Evolutionary conservation across 2,888 invertebrate species (phyloP), one percentile per base, ranked within the genome.

Genomic region (Hololepta plana): DNA sequence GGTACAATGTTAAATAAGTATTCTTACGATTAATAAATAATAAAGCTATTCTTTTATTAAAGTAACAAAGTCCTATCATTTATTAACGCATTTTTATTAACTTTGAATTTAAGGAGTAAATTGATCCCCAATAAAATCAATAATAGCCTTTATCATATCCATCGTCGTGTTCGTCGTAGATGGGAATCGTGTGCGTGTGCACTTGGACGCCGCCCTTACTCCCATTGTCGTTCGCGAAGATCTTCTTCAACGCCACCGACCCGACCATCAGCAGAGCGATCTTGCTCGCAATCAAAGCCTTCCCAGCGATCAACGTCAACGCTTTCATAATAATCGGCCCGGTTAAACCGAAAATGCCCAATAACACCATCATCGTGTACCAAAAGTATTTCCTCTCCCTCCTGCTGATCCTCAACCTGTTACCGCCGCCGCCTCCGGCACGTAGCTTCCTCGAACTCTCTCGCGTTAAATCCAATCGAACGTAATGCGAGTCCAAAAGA

Each of bases 181-280:
- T 36, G 48, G 68, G 68, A 17, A 57, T 53, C 40, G 68, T 67
- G 46, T 65, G 63, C 35, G 73, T 68, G 42, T 72, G 72, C 26
- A 75, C 72, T 49, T 40, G 34, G 36, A 68, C 64, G 23, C 66
- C 62, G 46, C 69, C 67, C 34, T 66, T 66, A 32, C 66, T 60
- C 34, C 62, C 55, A 35, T 59, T 55, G 37, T 72, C 71, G 35
- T 70, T 68, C 33, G 72, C 67, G 55, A 74, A 73, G 36, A 76
- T 59, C 49, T 75, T 74, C 57, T 73, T 75, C 38, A 75, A 51
- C 10, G 51, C 73, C 39, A 75, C 70, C 31, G 74, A 71, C 28
- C 72, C 68, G 33, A 74, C 70, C 39, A 76, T 73, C 32, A 75
- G 70, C 30, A 76, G 51, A 2, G 75, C 75, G 24, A 74, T 69